phyloP scores from a whole-genome alignment of 2,888 invertebrate species.

The Aricia artaxerxes region DNA sequence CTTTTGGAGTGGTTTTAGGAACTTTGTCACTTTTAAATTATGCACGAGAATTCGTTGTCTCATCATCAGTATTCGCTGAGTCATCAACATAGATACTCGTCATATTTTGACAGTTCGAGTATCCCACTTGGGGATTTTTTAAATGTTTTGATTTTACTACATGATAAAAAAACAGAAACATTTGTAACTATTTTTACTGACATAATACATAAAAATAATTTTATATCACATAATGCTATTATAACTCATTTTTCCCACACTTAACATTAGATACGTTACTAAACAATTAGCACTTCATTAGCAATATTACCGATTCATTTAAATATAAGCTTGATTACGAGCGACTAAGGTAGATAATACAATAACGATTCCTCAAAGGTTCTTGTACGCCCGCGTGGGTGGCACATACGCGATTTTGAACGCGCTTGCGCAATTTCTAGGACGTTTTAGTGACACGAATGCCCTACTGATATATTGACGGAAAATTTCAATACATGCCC shows the following conservation, averaged over 20 bases:
- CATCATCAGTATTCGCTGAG: conserved; percentile 15
- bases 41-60: conserved; percentile 12
- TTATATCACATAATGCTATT: neutral
- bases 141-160: neutral
- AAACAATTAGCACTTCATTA: neutral
- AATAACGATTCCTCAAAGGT: neutral
- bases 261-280: neutral
- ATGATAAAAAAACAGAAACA: neutral
- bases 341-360: neutral
- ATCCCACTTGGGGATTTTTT: neutral
- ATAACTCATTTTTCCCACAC: conserved; percentile 1
- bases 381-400: conserved; percentile 51
- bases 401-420: conserved; percentile 54
- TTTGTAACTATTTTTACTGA: neutral
- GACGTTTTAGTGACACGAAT: conserved; percentile 26
- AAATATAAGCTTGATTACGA: neutral
- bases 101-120: neutral
- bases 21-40: conserved; percentile 18
- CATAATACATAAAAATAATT: neutral
- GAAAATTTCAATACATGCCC: conserved; percentile 18
- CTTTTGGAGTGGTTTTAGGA: conserved; percentile 49
- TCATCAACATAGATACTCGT: neutral
- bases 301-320: neutral
- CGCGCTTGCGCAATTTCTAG: conserved; percentile 54
- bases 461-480: conserved; percentile 24